phyloP scores from a whole-genome alignment of 2,888 invertebrate genomes.

The Nomada goodeniana region DNA sequence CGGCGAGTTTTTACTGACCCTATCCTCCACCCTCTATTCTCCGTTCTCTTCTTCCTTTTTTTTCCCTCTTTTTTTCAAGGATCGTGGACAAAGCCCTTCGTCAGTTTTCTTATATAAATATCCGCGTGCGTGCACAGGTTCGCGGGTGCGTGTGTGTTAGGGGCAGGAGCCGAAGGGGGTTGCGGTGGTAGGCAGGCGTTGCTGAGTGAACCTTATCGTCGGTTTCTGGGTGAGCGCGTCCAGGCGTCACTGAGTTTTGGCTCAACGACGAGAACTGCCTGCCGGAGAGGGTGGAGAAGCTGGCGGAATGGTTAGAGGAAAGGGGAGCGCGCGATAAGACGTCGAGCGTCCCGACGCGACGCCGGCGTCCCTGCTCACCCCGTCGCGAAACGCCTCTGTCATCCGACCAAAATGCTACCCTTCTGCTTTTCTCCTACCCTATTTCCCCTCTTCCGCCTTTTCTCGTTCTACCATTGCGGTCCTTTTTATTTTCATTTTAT shows the following conservation, averaged over 20 bases:
- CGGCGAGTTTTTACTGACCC: slow-evolving; percentile 49
- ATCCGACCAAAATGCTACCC: slow-evolving; percentile 67
- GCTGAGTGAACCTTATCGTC: slow-evolving; percentile 83
- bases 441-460: slow-evolving; percentile 32
- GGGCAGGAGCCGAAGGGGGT: slow-evolving; percentile 26
- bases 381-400: slow-evolving; percentile 69
- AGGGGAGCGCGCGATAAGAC: slow-evolving; percentile 78
- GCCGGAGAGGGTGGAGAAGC: slow-evolving; percentile 54
- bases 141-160: slow-evolving; percentile 53
- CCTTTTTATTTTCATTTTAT: slow-evolving; percentile 14
- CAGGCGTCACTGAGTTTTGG: slow-evolving; percentile 82
- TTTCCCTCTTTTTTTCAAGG: slow-evolving; percentile 22
- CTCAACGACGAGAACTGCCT: slow-evolving; percentile 68
- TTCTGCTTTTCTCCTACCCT: slow-evolving; percentile 41
- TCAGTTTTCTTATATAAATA: slow-evolving; percentile 67
- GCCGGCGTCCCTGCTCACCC: slow-evolving; percentile 71
- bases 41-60: neutral
- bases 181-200: slow-evolving; percentile 74
- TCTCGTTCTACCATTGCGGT: slow-evolving; percentile 46
- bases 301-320: slow-evolving; percentile 62
- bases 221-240: slow-evolving; percentile 83
- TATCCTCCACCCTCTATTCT: slow-evolving; percentile 25
- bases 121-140: slow-evolving; percentile 40
- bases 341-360: slow-evolving; percentile 75
- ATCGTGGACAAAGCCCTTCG: slow-evolving; percentile 41